phyloP scores from a whole-genome alignment of 2,888 invertebrate genomes.

The Bimastos eiseni region DNA sequence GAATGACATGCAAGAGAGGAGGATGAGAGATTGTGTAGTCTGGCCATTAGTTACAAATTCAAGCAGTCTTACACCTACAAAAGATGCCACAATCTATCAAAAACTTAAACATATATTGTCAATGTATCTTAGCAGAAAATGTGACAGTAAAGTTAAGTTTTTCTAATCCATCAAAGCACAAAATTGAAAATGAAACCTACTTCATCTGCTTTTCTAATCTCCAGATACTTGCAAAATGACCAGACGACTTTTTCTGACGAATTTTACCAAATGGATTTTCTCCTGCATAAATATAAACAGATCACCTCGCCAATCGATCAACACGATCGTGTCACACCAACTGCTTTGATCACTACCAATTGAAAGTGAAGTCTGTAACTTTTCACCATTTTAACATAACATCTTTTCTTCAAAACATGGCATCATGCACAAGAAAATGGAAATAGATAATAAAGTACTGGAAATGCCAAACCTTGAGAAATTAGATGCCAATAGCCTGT shows the following conservation, averaged over 20 bases:
- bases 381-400: background rate
- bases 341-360: background rate
- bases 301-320: background rate
- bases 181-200: background rate
- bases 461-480: background rate
- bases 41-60: background rate
- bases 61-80: background rate
- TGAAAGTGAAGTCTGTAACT: background rate
- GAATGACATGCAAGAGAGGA: too few species aligned
- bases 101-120: background rate
- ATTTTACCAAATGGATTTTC: slow-evolving; percentile 1
- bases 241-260: background rate
- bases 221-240: slow-evolving; percentile 23
- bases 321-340: background rate
- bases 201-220: slow-evolving; percentile 25
- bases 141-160: too few species aligned
- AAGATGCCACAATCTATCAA: background rate
- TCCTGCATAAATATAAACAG: background rate
- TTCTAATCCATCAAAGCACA: too few species aligned
- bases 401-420: background rate
- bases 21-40: background rate
- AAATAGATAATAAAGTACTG: background rate
- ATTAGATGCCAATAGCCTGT: background rate
- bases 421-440: background rate
- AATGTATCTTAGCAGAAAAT: too few species aligned